Base-by-base conservation (phyloP, 2,888 invertebrate genomes). In the Agapostemon virescens region DNA sequence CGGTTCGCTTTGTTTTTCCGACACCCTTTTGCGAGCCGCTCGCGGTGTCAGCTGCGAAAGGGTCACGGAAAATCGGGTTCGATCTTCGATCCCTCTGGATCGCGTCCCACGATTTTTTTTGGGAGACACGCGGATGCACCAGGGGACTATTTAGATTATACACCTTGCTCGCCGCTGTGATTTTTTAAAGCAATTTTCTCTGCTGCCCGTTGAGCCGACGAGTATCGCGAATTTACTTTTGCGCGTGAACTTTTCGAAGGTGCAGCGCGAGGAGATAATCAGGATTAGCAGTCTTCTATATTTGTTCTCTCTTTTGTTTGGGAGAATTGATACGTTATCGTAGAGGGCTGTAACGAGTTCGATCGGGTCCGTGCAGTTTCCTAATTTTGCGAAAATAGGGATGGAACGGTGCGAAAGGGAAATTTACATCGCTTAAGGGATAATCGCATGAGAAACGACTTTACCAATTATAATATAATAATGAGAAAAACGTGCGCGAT, bases 1-100 rank as follows among this genome's bases (percentile, higher is more conserved):
- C 23, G 26, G 26, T 5, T 26, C 15, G 26, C 55, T 55, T 69
- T 42, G 17, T 42, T 49, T n/a, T 63, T 20, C 36, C 49, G 73
- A 74, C 71, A 72, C 63, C 71, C 74, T 70, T 63, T 71, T 36
- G 42, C 69, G 40, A 23, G 36, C 68, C 49, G 68, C 68, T 77
- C 74, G 58, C 80, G 64, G 66, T 71, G 75, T 84, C 75, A 61
- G 67, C 79, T 70, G 79, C 83, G 81, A 83, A 81, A 82, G 78
- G 82, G 79, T 87, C 79, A 78, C 77, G 80, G 33, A 77, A 74
- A 85, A 83, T 86, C 82, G 79, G 82, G 85, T 84, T 75, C 30
- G 70, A 55, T 69, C 55, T 84, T 75, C 30, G 70, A 40, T 55
- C 55, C 40, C 26, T 9, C 17, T 30, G 30, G 63, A 63, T 63